Evolutionary conservation across 2,888 invertebrate species (phyloP).

Genomic region (Heliconius charithonia): DNA sequence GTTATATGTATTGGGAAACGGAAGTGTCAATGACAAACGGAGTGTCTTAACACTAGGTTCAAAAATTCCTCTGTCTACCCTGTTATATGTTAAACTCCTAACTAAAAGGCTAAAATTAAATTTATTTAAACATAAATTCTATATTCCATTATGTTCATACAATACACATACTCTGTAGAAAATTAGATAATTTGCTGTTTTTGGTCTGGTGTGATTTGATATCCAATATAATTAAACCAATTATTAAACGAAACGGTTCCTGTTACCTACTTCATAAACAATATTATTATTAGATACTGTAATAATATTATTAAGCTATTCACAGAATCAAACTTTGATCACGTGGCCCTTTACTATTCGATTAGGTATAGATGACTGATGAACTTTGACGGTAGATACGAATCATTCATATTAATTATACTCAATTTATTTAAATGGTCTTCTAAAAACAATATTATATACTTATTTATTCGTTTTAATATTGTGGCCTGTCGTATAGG

Average conservation of each 20-base stretch:
- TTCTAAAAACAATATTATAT: neutral
- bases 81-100: too few relatives aligned
- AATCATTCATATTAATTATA: neutral
- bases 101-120: too few relatives aligned
- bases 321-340: neutral
- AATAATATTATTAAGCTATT: neutral
- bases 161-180: too few relatives aligned
- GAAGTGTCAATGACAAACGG: too few relatives aligned
- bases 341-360: neutral
- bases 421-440: neutral
- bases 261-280: neutral
- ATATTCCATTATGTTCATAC: too few relatives aligned
- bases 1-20: too few relatives aligned
- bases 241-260: neutral
- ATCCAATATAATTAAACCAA: neutral
- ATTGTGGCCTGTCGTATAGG: too few relatives aligned
- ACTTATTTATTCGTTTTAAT: too few relatives aligned
- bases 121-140: too few relatives aligned
- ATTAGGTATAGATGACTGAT: conserved; percentile 6
- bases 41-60: too few relatives aligned
- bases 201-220: neutral
- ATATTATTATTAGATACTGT: neutral
- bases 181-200: neutral
- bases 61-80: too few relatives aligned
- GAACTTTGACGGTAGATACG: neutral